phyloP scores from a whole-genome alignment of 2,888 invertebrate species.

The Sarcophaga caerulescens region DNA sequence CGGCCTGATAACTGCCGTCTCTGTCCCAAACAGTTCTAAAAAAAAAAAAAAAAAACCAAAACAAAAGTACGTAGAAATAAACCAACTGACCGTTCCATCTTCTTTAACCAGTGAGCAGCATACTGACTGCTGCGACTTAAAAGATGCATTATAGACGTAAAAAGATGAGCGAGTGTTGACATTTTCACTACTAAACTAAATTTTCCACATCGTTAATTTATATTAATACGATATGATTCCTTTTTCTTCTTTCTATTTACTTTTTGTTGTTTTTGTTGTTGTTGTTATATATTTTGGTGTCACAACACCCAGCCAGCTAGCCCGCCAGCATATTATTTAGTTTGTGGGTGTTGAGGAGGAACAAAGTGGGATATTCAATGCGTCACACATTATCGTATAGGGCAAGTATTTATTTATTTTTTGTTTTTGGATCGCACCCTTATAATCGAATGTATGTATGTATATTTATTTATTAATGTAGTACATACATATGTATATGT shows the following conservation, averaged over 20 bases:
- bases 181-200: constrained; percentile 80
- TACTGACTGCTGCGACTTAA: constrained; percentile 31
- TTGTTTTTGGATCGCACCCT: constrained; percentile 27
- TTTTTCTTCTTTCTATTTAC: constrained; percentile 53
- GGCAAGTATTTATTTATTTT: constrained; percentile 8
- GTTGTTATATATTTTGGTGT: constrained; percentile 72
- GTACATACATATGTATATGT: too few species aligned
- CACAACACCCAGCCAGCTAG: constrained; percentile 69
- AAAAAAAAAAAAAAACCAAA: constrained; percentile 46
- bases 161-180: constrained; percentile 68
- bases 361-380: not conserved
- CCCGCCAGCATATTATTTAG: constrained; percentile 57
- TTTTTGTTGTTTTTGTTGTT: constrained; percentile 14
- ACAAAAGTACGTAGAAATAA: constrained; percentile 20
- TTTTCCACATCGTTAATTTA: constrained; percentile 82
- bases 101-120: too few species aligned
- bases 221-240: constrained; percentile 78
- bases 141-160: constrained; percentile 53
- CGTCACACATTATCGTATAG: constrained; percentile 26
- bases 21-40: not conserved
- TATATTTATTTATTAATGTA: not conserved
- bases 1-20: not conserved
- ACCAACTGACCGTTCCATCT: not conserved
- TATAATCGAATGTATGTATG: constrained; percentile 44
- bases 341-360: not conserved